These are phyloP conservation scores for Xestia rhomboidea DNA, from an alignment of 2,888 invertebrate species.

Conservation along the genomic window DNA sequence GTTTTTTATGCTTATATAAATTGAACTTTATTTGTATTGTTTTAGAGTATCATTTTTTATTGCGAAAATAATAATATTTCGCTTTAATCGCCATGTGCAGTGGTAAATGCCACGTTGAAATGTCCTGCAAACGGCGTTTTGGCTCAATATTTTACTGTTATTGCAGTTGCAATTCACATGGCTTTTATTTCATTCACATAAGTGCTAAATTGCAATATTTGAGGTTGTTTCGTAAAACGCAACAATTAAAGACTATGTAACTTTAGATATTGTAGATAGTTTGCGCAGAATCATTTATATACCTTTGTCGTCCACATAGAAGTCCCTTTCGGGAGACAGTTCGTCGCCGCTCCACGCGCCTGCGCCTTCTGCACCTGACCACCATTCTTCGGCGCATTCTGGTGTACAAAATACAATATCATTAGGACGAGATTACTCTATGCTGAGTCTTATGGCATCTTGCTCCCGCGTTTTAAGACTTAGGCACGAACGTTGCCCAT, in stretches of 20 bases:
- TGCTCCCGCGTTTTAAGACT: neutral
- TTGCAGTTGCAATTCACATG: neutral
- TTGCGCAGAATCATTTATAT: neutral
- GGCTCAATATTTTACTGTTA: neutral
- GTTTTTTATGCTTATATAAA: neutral
- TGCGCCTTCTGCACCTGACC: conserved; percentile 86
- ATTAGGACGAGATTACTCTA: neutral
- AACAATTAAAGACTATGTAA: neutral
- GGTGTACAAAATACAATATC: conserved; percentile 20
- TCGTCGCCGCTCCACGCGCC: conserved; percentile 89
- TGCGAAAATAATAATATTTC: neutral
- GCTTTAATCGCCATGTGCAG: neutral
- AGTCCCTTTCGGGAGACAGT: conserved; percentile 87
- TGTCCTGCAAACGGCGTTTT: neutral
- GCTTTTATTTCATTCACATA: neutral
- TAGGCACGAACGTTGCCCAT: neutral
- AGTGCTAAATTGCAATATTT: neutral
- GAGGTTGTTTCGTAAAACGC: neutral
- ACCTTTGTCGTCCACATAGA: conserved; percentile 82
- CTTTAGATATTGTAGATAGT: neutral
- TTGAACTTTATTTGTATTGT: neutral
- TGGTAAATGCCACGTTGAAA: neutral
- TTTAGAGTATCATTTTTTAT: neutral
- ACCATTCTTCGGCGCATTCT: conserved; percentile 88
- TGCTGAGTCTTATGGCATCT: neutral